Conservation (phyloP, 2,797 vertebrate genomes). For the Hapalemur alaotrensis region DNA sequence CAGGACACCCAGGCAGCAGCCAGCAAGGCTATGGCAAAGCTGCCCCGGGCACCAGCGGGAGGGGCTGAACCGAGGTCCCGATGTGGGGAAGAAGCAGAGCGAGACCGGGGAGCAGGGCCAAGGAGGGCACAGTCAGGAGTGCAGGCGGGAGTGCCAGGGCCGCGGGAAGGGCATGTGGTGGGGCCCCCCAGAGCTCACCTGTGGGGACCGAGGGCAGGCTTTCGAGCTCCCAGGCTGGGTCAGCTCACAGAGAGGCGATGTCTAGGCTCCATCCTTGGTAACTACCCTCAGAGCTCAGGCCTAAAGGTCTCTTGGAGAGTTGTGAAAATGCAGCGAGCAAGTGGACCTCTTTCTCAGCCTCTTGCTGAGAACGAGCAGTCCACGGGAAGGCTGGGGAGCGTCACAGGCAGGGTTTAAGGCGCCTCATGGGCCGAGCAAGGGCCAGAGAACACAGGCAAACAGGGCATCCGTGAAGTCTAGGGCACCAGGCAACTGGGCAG, state of each 20-base stretch:
- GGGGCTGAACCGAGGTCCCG: background rate
- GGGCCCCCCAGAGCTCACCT: background rate
- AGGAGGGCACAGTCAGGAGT: no score
- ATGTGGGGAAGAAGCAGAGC: background rate
- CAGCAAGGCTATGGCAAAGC: background rate
- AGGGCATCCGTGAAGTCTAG: background rate
- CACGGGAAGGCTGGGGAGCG: background rate
- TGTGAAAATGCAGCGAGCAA: background rate
- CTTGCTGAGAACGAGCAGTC: background rate
- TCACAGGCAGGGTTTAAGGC: background rate
- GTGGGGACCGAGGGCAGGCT: background rate
- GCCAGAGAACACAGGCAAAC: background rate
- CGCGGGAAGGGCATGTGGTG: background rate
- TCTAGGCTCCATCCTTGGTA: background rate
- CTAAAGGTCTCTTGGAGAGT: background rate
- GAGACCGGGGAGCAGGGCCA: background rate
- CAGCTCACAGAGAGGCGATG: background rate
- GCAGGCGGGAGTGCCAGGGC: background rate
- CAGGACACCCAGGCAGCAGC: background rate
- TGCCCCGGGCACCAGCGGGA: background rate
- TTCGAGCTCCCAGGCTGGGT: background rate
- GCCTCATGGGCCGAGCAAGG: background rate
- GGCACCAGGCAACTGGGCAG: background rate
- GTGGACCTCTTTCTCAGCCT: background rate
- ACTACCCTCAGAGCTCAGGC: background rate